Evolutionary conservation across 2,797 vertebrate species (phyloP).

Genomic region (Vireo griseus): DNA sequence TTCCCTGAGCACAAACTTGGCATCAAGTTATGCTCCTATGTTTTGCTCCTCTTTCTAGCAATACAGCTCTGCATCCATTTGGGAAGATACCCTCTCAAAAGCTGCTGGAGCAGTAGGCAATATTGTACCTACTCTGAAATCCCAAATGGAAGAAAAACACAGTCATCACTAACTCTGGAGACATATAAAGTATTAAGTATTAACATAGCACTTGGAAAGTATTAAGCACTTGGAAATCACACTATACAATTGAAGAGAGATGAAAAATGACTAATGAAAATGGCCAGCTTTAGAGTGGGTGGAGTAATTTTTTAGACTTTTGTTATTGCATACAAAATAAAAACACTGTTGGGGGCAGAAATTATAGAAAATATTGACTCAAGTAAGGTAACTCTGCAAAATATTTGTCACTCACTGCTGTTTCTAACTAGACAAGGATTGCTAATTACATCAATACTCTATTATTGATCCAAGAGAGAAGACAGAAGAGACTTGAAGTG

Average conservation of each 20-base stretch:
- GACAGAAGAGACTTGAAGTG: background rate
- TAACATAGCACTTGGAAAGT: background rate
- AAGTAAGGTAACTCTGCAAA: conserved; percentile 15
- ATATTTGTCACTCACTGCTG: conserved; percentile 2
- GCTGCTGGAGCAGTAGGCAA: background rate
- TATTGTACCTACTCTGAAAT: background rate
- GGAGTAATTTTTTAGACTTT: conserved; percentile 12
- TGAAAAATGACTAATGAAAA: conserved; percentile 37
- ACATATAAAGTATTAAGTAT: background rate
- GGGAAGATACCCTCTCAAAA: background rate
- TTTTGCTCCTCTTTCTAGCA: background rate
- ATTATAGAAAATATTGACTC: conserved; percentile 57
- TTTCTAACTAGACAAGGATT: background rate
- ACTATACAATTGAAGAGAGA: conserved; percentile 3
- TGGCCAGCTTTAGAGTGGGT: conserved; percentile 51
- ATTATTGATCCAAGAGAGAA: background rate
- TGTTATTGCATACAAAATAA: conserved; percentile 38
- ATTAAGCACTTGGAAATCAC: background rate
- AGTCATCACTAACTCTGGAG: background rate
- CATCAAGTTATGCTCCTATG: fast-evolving
- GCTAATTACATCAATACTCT: background rate
- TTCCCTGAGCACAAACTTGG: background rate
- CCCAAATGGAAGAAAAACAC: background rate
- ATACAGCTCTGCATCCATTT: background rate
- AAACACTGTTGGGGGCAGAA: conserved; percentile 17